Base-by-base conservation (phyloP, 2,797 vertebrate genomes). In the Bucorvus abyssinicus region DNA sequence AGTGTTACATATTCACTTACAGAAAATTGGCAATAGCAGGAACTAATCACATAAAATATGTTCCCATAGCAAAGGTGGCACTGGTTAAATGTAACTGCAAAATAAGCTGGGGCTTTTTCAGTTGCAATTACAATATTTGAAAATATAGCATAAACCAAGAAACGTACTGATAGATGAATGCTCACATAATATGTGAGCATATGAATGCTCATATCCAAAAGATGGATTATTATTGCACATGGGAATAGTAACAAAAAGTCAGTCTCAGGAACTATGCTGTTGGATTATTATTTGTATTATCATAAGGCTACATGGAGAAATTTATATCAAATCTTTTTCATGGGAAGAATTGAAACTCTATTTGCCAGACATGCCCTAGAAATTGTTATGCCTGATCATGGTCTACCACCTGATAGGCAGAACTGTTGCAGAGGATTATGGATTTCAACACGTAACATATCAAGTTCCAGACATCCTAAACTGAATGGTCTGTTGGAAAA, bases 31-130 rank as follows among this genome's bases (percentile, higher is more conserved):
- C 18, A 89, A 36, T 14, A 74, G 34, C 21, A 70, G 67, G 34
- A 91, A 29, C 16, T 22, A 87, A 9, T 59, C 21, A 61, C 12
- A 12, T 19, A 57, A 73, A 5, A 65, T 38, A 69, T 44, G 17
- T 67, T 22, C 17, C 60, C n/a, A 63, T 36, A 69, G 34, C 23
- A 87, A 69, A 57, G 30, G 44, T 73, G 21, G 16, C 14, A 47
- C 14, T 32, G 15, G 34, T 79, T 91, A 89, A 67, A 74, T 59
- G 49, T 6, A 87, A 75, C 32, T 57, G 32, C 13, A 60, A 84
- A 92, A 67, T 81, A 89, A 49, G 16, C 9, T 45, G 5, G 1
- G 0, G 0, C 0, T 34, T 76, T 61, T 26, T 40, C 24, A 49
- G 8, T 21, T 67, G 7, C 14, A 79, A 29, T 50, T 68, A 53